Base-by-base conservation (phyloP, 2,888 invertebrate species). In the Drosophila nr. perissopoda region DNA sequence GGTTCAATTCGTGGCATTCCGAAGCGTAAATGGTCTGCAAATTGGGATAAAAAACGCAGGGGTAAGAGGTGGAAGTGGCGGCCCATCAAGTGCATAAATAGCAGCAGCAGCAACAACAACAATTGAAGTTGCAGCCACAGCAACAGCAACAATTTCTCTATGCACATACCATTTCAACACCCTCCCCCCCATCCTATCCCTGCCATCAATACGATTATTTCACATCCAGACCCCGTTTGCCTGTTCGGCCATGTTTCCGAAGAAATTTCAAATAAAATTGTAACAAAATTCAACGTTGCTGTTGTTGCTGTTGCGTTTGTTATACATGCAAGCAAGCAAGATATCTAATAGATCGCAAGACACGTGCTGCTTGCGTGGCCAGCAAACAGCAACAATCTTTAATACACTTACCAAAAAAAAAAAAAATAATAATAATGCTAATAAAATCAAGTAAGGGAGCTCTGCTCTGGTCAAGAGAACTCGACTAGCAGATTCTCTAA, bases 31-130 rank as follows among this genome's bases (percentile, higher is more conserved):
- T 65, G 59, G 48, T 13, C 73, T 69, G 69, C 33, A 45, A 63
- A 63, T 53, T 27, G 53, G 27, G 25, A 73, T 25, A 3, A 40
- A 34, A 38, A 4, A n/a, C 10, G 31, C 29, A 45, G 16, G n/a
- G 18, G n/a, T 5, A 45, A n/a, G 25, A 16, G 25, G 25, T 3
- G 38, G 13, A 21, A 27, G 29, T 58, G 38, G 25, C 38, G 25
- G 45, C n/a, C 29, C 66, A 78, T 77, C 77, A 78, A 77, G 75
- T 70, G 77, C 78, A 77, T 78, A 78, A 74, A 76, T 76, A 76
- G 73, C 73, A 51, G 25, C 65, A 62, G 54, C 76, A 54, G 25
- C 45, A 16, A 3, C 54, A 69, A n/a, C 66, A 61, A 42, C 51
- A 60, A 53, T 69, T 54, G 36, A 34, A 49, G 48, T 59, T 34